phyloP scores from a whole-genome alignment of 2,797 vertebrate species.

The Amblyopsis hoosieri region DNA sequence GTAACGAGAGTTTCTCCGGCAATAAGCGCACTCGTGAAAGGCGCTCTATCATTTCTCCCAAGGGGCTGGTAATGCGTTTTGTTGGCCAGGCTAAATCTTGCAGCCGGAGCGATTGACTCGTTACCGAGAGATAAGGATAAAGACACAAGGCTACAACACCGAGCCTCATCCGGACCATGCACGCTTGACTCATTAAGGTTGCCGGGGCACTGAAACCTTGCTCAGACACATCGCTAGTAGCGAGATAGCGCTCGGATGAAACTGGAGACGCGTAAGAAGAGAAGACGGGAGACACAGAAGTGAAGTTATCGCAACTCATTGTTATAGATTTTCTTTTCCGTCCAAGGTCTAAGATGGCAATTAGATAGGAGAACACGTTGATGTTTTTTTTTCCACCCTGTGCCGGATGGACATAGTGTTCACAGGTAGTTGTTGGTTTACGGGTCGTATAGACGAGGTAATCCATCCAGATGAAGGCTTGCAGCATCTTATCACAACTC shows the following conservation, averaged over 20 bases:
- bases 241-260: conserved; percentile 44
- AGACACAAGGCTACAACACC: conserved; percentile 41
- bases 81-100: conserved; percentile 43
- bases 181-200: conserved; percentile 53
- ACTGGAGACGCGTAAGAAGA: conserved; percentile 36
- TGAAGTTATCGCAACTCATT: conserved; percentile 46
- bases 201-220: conserved; percentile 46
- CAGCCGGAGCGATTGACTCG: conserved; percentile 45
- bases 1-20: conserved; percentile 10
- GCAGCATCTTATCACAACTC: conserved; percentile 27
- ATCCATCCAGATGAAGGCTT: conserved; percentile 32
- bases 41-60: conserved; percentile 28
- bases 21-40: conserved; percentile 19
- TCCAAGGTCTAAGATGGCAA: conserved; percentile 45
- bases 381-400: conserved; percentile 16
- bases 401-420: neutral
- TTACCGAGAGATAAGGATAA: conserved; percentile 49
- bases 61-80: conserved; percentile 37
- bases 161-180: conserved; percentile 29
- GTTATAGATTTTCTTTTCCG: conserved; percentile 30
- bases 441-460: conserved; percentile 28
- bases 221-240: conserved; percentile 18
- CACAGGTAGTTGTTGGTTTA: conserved; percentile 29
- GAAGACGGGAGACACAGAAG: conserved; percentile 31
- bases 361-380: conserved; percentile 37